Evolutionary conservation across 1,140 invertebrate species (phyloP), one percentile per base, ranked within the genome.

Genomic region (Bombus consobrinus): DNA sequence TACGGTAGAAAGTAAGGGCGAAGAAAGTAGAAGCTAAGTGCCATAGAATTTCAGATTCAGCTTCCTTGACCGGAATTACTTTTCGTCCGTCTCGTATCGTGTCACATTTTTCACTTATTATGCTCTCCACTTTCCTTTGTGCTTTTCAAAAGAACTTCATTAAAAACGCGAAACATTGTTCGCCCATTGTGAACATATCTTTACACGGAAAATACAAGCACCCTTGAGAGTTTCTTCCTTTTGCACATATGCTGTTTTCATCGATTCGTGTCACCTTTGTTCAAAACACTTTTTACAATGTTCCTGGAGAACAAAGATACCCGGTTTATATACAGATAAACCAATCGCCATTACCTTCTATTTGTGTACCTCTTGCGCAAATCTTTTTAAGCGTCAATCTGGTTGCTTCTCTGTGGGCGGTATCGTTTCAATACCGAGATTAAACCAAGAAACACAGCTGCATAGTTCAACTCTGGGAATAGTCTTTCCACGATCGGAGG

Each of bases 31-130:
- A 13, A 76, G 34, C 32, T 64, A 43, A 53, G 66, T 18, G 41
- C 57, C 74, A 73, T 81, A 73, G 53, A 82, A 88, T 89, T 88
- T 88, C 87, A 86, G 80, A 74, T 76, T 88, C 83, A 53, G 43
- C 68, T 47, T 81, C 73, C 80, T 73, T 68, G 5, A 78, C 32
- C 53, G 75, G 39, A 85, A 59, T 32, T 81, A 41, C 34, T 37
- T n/a, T 9, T n/a, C 41, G 41, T 32, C 22, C 18, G 2, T 10
- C 15, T 74, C n/a, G 71, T 32, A 28, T 18, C 39, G 6, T n/a
- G 37, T n/a, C 37, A 12, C 34, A 5, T 39, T 71, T 5, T 41
- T 41, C 37, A 10, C 18, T 68, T 22, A 6, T 22, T 22, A 1
- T 12, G 3, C 3, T 10, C 18, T 34, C 1, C 32, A 37, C 32